Conservation (phyloP, 1,140 invertebrate species). For the Ctenoplectra terminalis region DNA sequence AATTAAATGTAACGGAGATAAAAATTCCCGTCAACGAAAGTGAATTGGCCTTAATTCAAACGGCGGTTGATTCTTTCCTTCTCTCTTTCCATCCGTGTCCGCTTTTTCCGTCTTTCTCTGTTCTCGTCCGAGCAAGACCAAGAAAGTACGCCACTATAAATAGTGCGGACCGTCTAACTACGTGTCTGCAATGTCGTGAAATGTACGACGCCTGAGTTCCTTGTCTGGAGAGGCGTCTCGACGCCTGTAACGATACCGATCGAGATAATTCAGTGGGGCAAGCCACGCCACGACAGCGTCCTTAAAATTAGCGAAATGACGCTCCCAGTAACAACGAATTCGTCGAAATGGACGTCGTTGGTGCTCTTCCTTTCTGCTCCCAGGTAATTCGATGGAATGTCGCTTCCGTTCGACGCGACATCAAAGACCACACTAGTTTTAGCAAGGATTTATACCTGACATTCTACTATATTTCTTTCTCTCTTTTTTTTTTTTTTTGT, state of each 20-base stretch:
- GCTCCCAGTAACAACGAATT: not conserved
- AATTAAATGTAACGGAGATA: constrained; percentile 25
- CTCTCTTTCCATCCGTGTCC: constrained; percentile 23
- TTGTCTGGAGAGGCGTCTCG: constrained; percentile 65
- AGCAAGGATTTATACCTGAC: not conserved
- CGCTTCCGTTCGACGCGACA: not conserved
- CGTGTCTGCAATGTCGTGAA: constrained; percentile 70
- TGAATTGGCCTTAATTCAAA: constrained; percentile 44
- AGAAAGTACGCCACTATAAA: constrained; percentile 62
- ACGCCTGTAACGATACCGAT: constrained; percentile 46
- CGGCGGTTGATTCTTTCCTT: constrained; percentile 5
- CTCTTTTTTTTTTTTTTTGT: not conserved
- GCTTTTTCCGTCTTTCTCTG: not conserved
- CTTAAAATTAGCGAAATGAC: constrained; percentile 54
- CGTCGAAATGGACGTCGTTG: not conserved
- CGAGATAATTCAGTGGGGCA: constrained; percentile 49
- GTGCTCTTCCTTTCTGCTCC: not conserved
- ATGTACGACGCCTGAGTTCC: constrained; percentile 61
- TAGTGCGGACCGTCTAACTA: constrained; percentile 68
- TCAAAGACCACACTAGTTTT: not conserved
- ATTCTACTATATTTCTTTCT: not conserved
- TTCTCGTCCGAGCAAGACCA: constrained; percentile 15
- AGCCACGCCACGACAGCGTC: not conserved
- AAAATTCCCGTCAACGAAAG: constrained; percentile 14
- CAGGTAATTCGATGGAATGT: not conserved